Evolutionary conservation across 2,113 vertebrate species (phyloP).

Genomic region (Tor tambroides): DNA sequence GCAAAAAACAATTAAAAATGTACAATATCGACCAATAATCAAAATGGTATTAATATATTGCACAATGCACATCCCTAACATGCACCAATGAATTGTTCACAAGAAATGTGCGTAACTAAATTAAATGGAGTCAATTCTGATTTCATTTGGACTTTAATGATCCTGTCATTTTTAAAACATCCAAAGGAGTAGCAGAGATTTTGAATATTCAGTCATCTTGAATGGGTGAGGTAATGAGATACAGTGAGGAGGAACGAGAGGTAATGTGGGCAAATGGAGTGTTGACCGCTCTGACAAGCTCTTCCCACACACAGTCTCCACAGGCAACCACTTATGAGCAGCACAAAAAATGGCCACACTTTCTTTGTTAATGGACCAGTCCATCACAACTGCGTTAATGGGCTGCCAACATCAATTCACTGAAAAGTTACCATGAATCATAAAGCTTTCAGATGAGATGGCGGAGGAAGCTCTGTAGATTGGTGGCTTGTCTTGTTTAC

Average conservation of each 20-base stretch:
- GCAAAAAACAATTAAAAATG: neutral
- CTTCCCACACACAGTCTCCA: neutral
- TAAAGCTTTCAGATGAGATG: neutral
- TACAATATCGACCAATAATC: no score
- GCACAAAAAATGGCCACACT: neutral
- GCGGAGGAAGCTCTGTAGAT: neutral
- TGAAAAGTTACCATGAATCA: neutral
- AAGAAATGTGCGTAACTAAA: neutral
- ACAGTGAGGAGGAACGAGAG: neutral
- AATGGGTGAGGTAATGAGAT: slow-evolving; percentile 29
- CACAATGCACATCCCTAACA: neutral
- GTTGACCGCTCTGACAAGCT: slow-evolving; percentile 6
- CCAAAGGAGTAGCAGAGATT: neutral
- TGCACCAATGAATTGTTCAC: neutral
- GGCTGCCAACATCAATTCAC: slow-evolving; percentile 3
- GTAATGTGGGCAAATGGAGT: neutral
- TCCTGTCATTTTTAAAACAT: neutral
- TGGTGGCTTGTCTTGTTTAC: slow-evolving; percentile 20
- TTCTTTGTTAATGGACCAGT: slow-evolving; percentile 18
- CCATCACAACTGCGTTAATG: slow-evolving; percentile 22
- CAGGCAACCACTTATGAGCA: slow-evolving; percentile 11
- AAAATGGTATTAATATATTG: neutral
- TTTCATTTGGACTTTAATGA: neutral
- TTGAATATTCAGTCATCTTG: neutral
- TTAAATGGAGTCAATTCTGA: neutral